Evolutionary conservation across 2,797 vertebrate genomes (phyloP), one percentile per base, ranked within the genome.

Genomic region (Sebastes matsubarae): DNA sequence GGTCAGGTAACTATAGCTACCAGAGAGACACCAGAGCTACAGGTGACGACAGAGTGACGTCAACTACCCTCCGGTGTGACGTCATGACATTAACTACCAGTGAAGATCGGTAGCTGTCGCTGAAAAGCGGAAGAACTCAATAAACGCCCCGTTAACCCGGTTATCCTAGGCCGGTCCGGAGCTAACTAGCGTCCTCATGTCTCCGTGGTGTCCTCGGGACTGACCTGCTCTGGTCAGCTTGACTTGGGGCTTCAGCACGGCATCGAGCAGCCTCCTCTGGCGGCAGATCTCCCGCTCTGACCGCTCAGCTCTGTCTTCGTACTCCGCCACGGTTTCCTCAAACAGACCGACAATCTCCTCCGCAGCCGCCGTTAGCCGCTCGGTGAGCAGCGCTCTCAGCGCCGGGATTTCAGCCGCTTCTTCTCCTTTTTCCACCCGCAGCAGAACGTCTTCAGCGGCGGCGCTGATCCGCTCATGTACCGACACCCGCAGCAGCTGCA

Each of bases 211-310:
- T 36, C 36, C 36, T 36, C 12, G 36, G 46, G 18, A 50, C 46
- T 50, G 46, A 50, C 46, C 46, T 20, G 46, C 18, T 50, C 46
- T 50, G 8, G 18, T 18, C 46, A 50, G 18, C 46, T 50, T 50
- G 16, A 50, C 46, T 50, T 20, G 16, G 46, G 46, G 55, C 61
- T 88, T 83, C 72, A 92, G 71, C 70, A 84, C 61, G 10, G 78
- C 68, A 13, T 92, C 80, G 4, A 91, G 85, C 82, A 88, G 83
- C 82, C 66, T 87, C 82, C 75, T 85, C 76, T 90, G 91, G 1
- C 84, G 78, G 68, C 61, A 25, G 60, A 91, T 69, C 79, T 91
- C 87, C 75, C 80, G 78, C 75, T 90, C 85, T 0, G 87, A 84
- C 3, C 72, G 81, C 75, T 79, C 61, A 0, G 72, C 60, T 80